phyloP scores from a whole-genome alignment of 2,888 invertebrate genomes.

The Eledone cirrhosa region DNA sequence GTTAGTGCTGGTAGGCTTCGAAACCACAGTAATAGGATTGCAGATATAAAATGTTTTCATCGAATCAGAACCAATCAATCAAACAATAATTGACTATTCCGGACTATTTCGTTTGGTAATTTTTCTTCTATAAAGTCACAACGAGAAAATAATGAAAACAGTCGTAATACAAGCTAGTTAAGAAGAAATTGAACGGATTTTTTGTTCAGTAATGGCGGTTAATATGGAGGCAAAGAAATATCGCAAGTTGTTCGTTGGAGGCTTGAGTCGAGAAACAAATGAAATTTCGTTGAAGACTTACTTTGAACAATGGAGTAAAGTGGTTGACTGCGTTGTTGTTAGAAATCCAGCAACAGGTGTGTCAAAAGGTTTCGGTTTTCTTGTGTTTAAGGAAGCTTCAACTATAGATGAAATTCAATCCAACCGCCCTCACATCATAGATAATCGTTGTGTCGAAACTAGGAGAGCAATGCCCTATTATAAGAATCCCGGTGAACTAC shows the following conservation, averaged over 20 bases:
- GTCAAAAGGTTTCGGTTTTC: constrained; percentile 14
- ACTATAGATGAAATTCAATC: constrained; percentile 11
- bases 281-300: background rate
- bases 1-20: no score
- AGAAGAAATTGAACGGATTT: no score
- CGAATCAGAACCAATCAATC: no score
- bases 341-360: constrained; percentile 1
- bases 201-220: background rate
- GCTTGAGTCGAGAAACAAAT: constrained; percentile 16
- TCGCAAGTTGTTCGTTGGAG: constrained; percentile 21
- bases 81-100: no score
- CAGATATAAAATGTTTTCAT: no score
- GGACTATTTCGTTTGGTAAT: no score
- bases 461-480: constrained; percentile 16
- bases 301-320: constrained; percentile 21
- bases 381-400: background rate
- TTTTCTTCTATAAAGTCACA: no score
- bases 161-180: no score
- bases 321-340: background rate
- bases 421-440: constrained; percentile 5
- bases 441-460: constrained; percentile 17
- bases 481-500: constrained; percentile 14
- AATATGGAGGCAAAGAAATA: constrained; percentile 17
- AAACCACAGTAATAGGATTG: no score
- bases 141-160: no score